A percentile compares a stretch with the other conserved stretches of the same genome.
Conservation (phyloP, 2,113 vertebrate species). For the Glaucidium brasilianum region DNA sequence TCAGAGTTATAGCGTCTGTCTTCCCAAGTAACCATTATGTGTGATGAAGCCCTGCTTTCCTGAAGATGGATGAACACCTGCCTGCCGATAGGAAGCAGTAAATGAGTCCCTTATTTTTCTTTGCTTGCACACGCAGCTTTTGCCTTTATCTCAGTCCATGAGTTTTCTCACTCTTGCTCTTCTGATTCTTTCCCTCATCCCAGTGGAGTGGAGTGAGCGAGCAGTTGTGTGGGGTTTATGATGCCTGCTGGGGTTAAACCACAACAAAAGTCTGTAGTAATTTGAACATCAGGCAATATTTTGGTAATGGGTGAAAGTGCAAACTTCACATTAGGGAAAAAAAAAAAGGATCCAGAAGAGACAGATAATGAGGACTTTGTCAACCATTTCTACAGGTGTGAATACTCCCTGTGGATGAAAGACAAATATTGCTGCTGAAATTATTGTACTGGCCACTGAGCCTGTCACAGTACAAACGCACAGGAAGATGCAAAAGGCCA, state of each 20-base stretch:
- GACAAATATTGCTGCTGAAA: not conserved
- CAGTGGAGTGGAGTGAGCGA: not conserved
- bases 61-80: not conserved
- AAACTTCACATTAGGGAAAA: not conserved
- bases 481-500: not conserved
- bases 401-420: not conserved
- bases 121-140: not conserved
- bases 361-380: not conserved
- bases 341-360: not conserved
- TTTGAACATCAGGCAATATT: not conserved
- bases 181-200: not conserved
- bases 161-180: not conserved
- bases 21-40: rapidly evolving
- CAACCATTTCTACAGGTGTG: not conserved
- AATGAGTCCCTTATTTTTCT: not conserved
- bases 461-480: not conserved
- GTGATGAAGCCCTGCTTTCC: not conserved
- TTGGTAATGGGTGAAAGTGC: not conserved
- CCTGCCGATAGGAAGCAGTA: not conserved
- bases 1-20: not conserved
- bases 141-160: not conserved
- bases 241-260: not conserved
- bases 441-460: not conserved
- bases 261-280: not conserved
- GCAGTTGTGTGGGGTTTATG: not conserved